Conservation (phyloP, 1,140 invertebrate species). For the Papilio helenus region DNA sequence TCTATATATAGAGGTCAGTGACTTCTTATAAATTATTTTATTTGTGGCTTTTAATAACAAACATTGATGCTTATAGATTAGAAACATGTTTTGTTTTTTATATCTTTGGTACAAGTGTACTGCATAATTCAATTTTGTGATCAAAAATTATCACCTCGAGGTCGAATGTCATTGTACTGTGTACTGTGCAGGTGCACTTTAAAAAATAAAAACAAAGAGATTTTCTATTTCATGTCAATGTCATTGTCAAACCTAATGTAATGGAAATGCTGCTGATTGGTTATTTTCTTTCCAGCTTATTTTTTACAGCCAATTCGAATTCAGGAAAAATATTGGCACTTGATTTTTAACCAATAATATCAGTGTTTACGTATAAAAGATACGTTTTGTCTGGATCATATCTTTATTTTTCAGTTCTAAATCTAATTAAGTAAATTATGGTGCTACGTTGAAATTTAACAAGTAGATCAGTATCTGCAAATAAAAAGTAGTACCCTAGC, state of each 20-base stretch:
- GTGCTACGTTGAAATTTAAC: background rate
- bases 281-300: background rate
- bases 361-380: background rate
- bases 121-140: no score
- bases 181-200: background rate
- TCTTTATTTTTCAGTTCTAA: background rate
- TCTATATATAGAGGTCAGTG: no score
- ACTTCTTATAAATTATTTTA: no score
- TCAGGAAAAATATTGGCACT: background rate
- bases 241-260: background rate
- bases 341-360: background rate
- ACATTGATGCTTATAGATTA: no score
- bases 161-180: background rate
- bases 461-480: background rate
- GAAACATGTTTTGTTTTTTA: no score
- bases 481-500: background rate
- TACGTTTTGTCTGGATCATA: background rate
- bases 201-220: background rate
- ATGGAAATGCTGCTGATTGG: background rate
- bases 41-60: no score
- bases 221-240: background rate
- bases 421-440: background rate
- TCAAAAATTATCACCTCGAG: background rate
- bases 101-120: no score
- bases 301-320: background rate